Evolutionary conservation across 53 echinoderm and acorn worm genomes (phyloP), one percentile per base, ranked within the genome.

Genomic region (Crossaster papposus): DNA sequence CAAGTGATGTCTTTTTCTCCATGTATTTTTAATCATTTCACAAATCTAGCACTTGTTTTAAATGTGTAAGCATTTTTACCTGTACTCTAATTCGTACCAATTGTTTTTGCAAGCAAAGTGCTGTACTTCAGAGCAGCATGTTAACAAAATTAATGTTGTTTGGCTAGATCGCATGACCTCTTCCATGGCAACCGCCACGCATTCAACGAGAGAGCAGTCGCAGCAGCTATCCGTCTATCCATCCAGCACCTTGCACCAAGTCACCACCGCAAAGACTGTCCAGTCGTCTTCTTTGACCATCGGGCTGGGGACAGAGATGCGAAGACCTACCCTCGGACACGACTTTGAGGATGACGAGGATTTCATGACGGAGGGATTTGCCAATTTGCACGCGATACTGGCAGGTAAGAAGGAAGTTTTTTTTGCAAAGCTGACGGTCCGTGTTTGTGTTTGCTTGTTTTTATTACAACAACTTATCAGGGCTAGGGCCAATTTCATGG

Each of bases 341-440:
- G 86, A 90, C 90, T 91, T 83, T 63, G 91, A 91, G 65, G 90
- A 81, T 35, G 93, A 80, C 29, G 78, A 83, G 32, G 80, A 87
- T 18, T 85, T 92, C 81, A 89, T 95, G 93, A 89, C 88, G 26
- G 93, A 89, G 17, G 93, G 93, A 9, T 95, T 95, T 64, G 91
- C 90, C 35, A 95, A 95, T 52, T 79, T 91, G 18, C 95, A 95
- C 65, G 95, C 95, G 36, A 81, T 92, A 55, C 91, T 93, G 33
- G 93, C 93, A 91, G 95, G 95, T 95, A 91, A 65, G 93, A 29
- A 23, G 8, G 4, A 1, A 51, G 53, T 23, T 24, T 32, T 53
- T 74, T 54, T 52, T 79, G 18, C 2, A 14, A 7, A n/a, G 1
- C 53, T 51, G 24, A 12, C 53, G 12, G 10, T 53, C 26, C 18